Percentiles rank a stretch among this genome's conserved stretches.
These are phyloP conservation scores for Helicoverpa zea DNA, from an alignment of 1,140 invertebrate genomes.

Conservation along the genomic window DNA sequence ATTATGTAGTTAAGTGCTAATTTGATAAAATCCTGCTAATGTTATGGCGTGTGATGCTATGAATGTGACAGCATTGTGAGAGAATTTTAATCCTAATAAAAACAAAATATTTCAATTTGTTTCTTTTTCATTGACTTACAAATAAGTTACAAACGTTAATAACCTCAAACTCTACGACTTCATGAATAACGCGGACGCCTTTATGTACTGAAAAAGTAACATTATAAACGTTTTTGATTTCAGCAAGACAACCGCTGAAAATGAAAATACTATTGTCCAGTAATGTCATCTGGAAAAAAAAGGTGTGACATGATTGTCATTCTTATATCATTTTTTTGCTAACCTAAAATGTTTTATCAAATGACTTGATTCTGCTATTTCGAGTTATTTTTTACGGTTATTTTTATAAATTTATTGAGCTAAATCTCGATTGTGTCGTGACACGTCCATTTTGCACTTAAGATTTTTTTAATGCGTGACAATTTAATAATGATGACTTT, in stretches of 20 bases:
- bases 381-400: conserved; percentile 81
- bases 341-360: conserved; percentile 87
- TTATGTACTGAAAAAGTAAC: conserved; percentile 58
- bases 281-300: conserved; percentile 86
- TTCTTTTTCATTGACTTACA: not conserved
- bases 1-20: not conserved
- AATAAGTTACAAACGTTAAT: not conserved
- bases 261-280: conserved; percentile 84
- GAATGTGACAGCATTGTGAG: conserved; percentile 35
- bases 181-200: conserved; percentile 31
- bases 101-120: conserved; percentile 8
- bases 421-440: conserved; percentile 83
- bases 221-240: conserved; percentile 71
- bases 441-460: conserved; percentile 65
- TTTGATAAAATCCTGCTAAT: not conserved
- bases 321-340: conserved; percentile 85
- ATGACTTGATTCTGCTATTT: conserved; percentile 84
- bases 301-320: conserved; percentile 85
- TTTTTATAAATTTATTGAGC: conserved; percentile 80
- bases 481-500: conserved; percentile 81
- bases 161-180: conserved; percentile 32
- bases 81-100: conserved; percentile 39
- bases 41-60: conserved; percentile 1
- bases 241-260: conserved; percentile 75
- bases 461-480: conserved; percentile 73